Evolutionary conservation across 2,888 invertebrate species (phyloP), one percentile per base, ranked within the genome.

Genomic region (Masnerella sp.): DNA sequence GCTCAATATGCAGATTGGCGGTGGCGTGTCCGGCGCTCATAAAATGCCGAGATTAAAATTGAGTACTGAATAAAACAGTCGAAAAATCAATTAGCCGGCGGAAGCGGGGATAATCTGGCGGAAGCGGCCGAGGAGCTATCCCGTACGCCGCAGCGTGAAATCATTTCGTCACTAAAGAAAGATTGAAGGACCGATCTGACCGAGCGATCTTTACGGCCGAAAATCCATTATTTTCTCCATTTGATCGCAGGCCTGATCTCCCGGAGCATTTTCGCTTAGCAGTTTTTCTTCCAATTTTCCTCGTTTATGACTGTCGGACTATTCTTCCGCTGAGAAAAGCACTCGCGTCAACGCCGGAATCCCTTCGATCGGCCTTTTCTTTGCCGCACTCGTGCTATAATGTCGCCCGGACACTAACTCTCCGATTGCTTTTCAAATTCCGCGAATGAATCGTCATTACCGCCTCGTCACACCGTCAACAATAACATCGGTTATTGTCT

Each of bases 161-260:
- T 68, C 54, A 61, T 61, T 61, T 62, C 59, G 49, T 62, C 70
- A 64, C 34, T 59, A 51, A 64, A 71, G 68, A 74, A 70, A 69
- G 54, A 70, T 49, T 56, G 61, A 68, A 75, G 74, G 77, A 59
- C 81, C 81, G 83, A 87, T 87, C 86, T 82, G 79, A 76, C 78
- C 78, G 76, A 75, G 78, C 82, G 82, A 87, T 87, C 87, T 87
- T 87, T 85, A 87, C 84, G 86, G 82, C 84, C 83, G 79, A 83
- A 86, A 86, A 87, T 85, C 87, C 86, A 87, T 87, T 87, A 87
- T 85, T 85, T 85, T 84, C 81, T 80, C 86, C 83, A 86, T 86
- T 85, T 85, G 86, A 87, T 87, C 84, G 80, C 80, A 76, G 78
- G 75, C 65, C 80, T 80, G 83, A 85, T 85, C 81, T 54, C 75